These are phyloP conservation scores for Ageneiosus marmoratus DNA, from an alignment of 2,113 vertebrate species.

Conservation along the genomic window DNA sequence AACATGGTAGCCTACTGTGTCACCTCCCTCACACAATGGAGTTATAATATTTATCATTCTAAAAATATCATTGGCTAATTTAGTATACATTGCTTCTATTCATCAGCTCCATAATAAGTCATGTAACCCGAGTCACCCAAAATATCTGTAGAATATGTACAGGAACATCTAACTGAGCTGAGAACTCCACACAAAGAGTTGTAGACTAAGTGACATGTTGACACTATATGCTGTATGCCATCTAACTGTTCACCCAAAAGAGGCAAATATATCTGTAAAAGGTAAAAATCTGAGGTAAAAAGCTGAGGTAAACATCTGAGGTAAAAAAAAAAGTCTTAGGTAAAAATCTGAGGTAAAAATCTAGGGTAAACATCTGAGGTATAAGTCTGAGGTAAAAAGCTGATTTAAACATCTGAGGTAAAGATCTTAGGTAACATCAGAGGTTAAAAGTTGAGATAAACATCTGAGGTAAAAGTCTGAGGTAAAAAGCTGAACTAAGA, in stretches of 20 bases:
- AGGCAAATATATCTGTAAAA: not conserved
- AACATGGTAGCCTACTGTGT: not conserved
- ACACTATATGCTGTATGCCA: not conserved
- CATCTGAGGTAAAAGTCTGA: not conserved
- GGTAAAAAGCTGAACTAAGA: not conserved
- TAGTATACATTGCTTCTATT: not conserved
- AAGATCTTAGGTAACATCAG: not conserved
- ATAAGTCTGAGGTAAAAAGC: not conserved
- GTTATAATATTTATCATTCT: not conserved
- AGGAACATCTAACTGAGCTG: not conserved
- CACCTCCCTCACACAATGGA: constrained; percentile 6
- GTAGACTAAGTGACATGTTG: not conserved
- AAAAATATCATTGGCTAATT: not conserved
- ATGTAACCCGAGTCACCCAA: not conserved
- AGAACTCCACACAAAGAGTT: not conserved
- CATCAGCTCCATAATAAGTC: not conserved
- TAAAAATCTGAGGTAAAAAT: not conserved
- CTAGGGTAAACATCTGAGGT: not conserved
- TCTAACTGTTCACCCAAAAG: not conserved
- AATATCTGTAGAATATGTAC: not conserved
- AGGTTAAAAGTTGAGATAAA: not conserved
- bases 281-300: not conserved
- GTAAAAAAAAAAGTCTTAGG: too few species aligned
- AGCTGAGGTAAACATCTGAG: not conserved
- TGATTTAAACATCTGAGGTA: not conserved